A percentile compares a stretch with the other conserved stretches of the same genome.
Conservation (phyloP, 35 echinoderm and acorn worm species). For the Apostichopus japonicus region DNA sequence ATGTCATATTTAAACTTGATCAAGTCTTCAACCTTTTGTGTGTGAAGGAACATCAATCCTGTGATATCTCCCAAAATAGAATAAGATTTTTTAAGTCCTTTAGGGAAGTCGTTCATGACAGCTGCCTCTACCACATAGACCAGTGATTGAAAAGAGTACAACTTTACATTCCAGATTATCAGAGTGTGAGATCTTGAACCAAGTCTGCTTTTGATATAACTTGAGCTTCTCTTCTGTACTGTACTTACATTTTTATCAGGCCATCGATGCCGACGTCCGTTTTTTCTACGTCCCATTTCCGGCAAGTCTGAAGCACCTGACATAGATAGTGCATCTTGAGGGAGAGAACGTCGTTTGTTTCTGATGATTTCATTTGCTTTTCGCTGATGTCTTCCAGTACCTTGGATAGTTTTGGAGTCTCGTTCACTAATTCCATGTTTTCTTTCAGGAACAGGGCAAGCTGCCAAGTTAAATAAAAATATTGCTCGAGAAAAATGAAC, state of each 20-base stretch:
- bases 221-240: not conserved
- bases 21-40: too few species aligned
- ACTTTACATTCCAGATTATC: too few species aligned
- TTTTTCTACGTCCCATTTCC: conserved; percentile 88
- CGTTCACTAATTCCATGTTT: conserved; percentile 78
- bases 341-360: conserved; percentile 85
- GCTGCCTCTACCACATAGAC: too few species aligned
- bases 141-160: too few species aligned
- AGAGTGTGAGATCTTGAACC: too few species aligned
- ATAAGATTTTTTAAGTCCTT: too few species aligned
- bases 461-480: conserved; percentile 31
- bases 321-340: conserved; percentile 93
- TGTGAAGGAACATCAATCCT: too few species aligned
- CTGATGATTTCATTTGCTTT: conserved; percentile 76
- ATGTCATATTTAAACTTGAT: too few species aligned
- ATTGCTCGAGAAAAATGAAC: too few species aligned
- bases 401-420: conserved; percentile 62
- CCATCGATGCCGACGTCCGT: conserved; percentile 61
- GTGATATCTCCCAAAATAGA: too few species aligned
- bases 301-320: conserved; percentile 66
- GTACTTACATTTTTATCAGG: conserved; percentile 82
- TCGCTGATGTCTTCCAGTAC: conserved; percentile 84
- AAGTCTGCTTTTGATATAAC: too few species aligned
- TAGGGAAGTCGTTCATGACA: too few species aligned
- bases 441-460: conserved; percentile 67